Base-by-base conservation (phyloP, 2,797 vertebrate genomes). In the Melanotaenia trifasciata region DNA sequence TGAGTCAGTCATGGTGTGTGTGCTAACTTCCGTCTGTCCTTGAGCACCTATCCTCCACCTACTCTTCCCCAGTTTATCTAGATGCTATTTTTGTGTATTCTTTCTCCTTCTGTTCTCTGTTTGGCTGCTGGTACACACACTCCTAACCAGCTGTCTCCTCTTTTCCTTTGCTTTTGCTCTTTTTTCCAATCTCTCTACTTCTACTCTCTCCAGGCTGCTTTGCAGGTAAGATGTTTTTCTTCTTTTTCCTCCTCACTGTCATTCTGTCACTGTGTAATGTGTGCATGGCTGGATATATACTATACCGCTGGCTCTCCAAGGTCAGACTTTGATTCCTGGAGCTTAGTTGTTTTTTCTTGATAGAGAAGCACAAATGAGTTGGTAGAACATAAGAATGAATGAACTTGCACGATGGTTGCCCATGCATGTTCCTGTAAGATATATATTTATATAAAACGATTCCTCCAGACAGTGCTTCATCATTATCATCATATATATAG, bases 151-250 rank as follows among this genome's bases (percentile, higher is more conserved):
- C 70, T 78, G 56, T 87, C 73, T 83, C 18, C 72, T 78, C 61
- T 85, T 79, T 76, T 79, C 74, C 74, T 70, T 63, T 78, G 63
- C 69, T 67, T 61, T 66, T 57, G 40, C 53, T 54, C 53, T 54
- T 20, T 45, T 2, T 56, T 32, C 54, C 40, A 66, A 75, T 77
- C 75, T n/a, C 8, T 84, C 75, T 64, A 78, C 77, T 58, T 77
- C 73, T 91, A 70, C 93, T 94, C 85, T 70, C 91, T 79, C 82
- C 94, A 98, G 96, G 96, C 96, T 94, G 94, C 96, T 84, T 89
- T 98, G 87, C 96, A 97, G 97, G 97, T 98, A 95, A 97, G 95
- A 74, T 66, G 62, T 81, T 74, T 64, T 51, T 74, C 69, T 74
- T 66, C 20, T 61, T 14, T 59, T 57, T 47, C 47, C 1, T 14